Conservation (phyloP, 2,888 invertebrate species). For the Cheilosia pagana region DNA sequence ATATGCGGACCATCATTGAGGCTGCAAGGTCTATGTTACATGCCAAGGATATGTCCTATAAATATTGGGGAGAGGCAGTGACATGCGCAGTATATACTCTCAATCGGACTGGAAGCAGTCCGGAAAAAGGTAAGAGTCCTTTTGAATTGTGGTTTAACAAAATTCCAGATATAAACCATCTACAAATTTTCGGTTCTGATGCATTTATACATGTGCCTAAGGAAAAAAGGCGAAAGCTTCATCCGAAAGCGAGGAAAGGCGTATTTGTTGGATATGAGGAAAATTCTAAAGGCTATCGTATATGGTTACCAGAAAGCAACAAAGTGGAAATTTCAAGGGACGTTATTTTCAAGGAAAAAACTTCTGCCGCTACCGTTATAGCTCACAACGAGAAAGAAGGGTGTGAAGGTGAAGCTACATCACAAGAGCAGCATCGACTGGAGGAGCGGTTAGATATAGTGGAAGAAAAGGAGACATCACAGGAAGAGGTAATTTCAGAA, state of each 20-base stretch:
- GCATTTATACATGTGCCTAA: constrained; percentile 77
- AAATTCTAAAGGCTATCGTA: constrained; percentile 21
- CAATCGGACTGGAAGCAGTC: constrained; percentile 23
- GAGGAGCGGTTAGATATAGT: background rate
- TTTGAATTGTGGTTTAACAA: constrained; percentile 7
- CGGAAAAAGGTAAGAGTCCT: constrained; percentile 18
- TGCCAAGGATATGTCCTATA: constrained; percentile 56
- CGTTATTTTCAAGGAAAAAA: constrained; percentile 33
- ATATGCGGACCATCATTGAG: constrained; percentile 79
- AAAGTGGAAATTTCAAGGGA: constrained; percentile 48
- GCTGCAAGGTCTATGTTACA: constrained; percentile 76
- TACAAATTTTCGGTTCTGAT: constrained; percentile 76
- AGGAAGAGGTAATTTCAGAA: constrained; percentile 12
- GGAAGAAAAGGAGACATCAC: constrained; percentile 4
- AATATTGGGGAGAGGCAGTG: constrained; percentile 77
- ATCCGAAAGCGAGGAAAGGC: constrained; percentile 77
- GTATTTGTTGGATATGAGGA: constrained; percentile 33
- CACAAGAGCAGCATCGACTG: background rate
- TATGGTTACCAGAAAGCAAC: constrained; percentile 38
- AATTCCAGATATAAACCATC: background rate
- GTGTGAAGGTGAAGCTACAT: background rate
- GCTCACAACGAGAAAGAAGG: background rate
- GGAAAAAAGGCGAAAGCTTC: constrained; percentile 79
- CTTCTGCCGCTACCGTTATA: background rate
- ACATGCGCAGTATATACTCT: constrained; percentile 28